Conservation (phyloP, 2,113 vertebrate species). For the Opisthocomus hoazin region DNA sequence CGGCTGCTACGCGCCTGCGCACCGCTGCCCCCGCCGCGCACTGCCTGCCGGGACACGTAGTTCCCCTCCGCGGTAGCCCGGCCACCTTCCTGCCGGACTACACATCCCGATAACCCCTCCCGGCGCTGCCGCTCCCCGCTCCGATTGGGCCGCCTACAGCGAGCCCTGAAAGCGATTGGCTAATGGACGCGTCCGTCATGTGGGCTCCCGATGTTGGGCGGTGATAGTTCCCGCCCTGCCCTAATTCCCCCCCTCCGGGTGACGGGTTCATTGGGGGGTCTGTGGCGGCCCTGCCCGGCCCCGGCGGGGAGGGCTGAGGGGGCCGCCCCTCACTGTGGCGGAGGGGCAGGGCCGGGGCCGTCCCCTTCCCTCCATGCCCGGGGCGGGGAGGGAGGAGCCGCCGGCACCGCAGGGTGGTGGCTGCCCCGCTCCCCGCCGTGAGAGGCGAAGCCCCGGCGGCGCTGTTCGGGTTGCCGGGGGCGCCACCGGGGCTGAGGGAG, state of each 20-base stretch:
- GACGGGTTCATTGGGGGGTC: neutral
- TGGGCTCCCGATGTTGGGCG: neutral
- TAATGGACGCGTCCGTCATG: rapidly evolving
- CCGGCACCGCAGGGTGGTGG: neutral
- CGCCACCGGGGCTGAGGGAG: neutral
- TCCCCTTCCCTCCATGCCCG: neutral
- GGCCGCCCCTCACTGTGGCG: neutral
- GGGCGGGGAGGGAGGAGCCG: slow-evolving; percentile 19
- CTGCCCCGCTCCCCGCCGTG: neutral
- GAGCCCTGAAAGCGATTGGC: neutral
- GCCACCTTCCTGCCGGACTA: neutral
- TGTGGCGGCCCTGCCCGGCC: neutral
- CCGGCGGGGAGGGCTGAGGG: neutral
- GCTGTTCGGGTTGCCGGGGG: neutral
- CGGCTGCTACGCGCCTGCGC: too few species aligned
- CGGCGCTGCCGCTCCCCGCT: rapidly evolving
- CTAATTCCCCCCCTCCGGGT: too few species aligned
- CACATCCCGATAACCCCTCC: neutral
- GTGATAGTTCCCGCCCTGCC: neutral
- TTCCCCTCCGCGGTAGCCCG: rapidly evolving
- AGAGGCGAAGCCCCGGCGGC: neutral
- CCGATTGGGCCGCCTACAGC: neutral
- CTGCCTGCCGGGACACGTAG: neutral
- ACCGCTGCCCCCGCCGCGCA: neutral
- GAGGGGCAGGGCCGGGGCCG: neutral